Conservation (phyloP, 2,113 vertebrate genomes). For the Melozone crissalis region DNA sequence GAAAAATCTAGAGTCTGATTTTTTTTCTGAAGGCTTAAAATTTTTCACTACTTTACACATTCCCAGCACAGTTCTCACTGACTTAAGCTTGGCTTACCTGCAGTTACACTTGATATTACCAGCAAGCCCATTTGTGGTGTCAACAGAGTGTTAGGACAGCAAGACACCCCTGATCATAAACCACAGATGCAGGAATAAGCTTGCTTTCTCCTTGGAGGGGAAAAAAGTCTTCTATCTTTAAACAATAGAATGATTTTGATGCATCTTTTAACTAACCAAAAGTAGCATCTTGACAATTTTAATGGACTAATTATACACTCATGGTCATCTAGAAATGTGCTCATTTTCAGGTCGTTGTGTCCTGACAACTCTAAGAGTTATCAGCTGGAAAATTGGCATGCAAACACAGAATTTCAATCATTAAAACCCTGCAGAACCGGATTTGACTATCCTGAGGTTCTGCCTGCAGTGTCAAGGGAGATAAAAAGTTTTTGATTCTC, state of each 20-base stretch:
- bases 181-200: conserved; percentile 32
- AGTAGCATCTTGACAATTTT: conserved; percentile 76
- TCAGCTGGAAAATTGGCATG: conserved; percentile 69
- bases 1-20: not conserved
- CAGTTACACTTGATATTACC: not conserved
- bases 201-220: not conserved
- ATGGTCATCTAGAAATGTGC: conserved; percentile 71
- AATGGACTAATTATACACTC: conserved; percentile 70
- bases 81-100: not conserved
- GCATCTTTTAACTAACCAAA: conserved; percentile 73
- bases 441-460: conserved; percentile 7
- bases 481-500: not conserved
- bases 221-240: not conserved
- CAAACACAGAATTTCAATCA: conserved; percentile 70
- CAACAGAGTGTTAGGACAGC: not conserved
- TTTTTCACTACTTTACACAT: not conserved
- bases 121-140: not conserved
- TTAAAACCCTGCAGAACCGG: conserved; percentile 33
- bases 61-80: not conserved
- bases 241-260: conserved; percentile 68
- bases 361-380: conserved; percentile 64
- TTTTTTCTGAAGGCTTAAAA: conserved; percentile 2
- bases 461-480: not conserved
- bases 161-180: conserved; percentile 16
- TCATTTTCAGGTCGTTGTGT: conserved; percentile 67